Conservation (phyloP, 2,797 vertebrate genomes). For the Helostoma temminkii region DNA sequence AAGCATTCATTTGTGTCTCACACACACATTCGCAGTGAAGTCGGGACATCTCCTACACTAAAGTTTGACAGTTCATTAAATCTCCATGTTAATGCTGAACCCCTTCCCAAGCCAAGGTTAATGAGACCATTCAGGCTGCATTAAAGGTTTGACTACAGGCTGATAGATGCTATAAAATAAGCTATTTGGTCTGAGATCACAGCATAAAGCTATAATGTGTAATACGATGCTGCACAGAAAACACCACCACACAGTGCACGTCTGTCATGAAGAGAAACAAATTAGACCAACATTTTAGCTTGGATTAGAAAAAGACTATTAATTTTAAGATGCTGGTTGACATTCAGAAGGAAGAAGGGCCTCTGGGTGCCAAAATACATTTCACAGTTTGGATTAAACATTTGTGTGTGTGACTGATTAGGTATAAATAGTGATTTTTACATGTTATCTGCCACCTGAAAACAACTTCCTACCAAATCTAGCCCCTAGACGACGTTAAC, state of each 20-base stretch:
- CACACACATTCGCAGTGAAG: background rate
- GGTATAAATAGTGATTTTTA: background rate
- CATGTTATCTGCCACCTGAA: background rate
- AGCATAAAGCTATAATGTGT: background rate
- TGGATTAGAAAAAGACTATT: slow-evolving; percentile 3
- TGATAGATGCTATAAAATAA: slow-evolving; percentile 36
- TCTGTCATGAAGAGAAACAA: slow-evolving; percentile 30
- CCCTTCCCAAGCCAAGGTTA: slow-evolving; percentile 52
- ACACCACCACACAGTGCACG: slow-evolving; percentile 25
- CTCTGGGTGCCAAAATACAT: no score
- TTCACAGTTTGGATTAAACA: background rate
- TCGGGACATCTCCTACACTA: slow-evolving; percentile 5
- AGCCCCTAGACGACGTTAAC: no score
- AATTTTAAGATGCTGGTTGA: slow-evolving; percentile 18
- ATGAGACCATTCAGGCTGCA: slow-evolving; percentile 54
- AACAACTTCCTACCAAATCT: no score
- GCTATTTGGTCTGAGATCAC: slow-evolving; percentile 18
- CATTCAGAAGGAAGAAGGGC: background rate
- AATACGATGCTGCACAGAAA: background rate
- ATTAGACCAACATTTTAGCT: slow-evolving; percentile 18
- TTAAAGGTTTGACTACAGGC: slow-evolving; percentile 46
- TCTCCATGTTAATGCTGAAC: slow-evolving; percentile 30
- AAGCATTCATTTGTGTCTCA: background rate
- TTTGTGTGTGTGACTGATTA: background rate
- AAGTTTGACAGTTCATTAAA: slow-evolving; percentile 61